These are phyloP conservation scores for Gastracanthus pulcherrimus DNA, from an alignment of 2,888 invertebrate species.

Conservation along the genomic window DNA sequence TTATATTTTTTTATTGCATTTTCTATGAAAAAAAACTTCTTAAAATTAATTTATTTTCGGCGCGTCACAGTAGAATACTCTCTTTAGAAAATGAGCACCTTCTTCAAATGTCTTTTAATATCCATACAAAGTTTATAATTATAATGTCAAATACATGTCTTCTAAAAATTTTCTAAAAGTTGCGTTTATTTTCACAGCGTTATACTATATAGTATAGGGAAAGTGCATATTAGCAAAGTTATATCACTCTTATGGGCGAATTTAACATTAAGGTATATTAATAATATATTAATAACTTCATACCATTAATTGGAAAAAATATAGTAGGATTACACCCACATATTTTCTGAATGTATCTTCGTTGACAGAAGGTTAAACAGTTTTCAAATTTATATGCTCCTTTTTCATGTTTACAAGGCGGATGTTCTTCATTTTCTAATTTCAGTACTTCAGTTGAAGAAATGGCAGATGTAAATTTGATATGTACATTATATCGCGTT, in stretches of 20 bases:
- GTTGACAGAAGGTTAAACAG: slow-evolving; percentile 66
- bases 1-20: too few species aligned
- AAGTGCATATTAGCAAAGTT: neutral
- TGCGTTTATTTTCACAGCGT: too few species aligned
- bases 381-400: slow-evolving; percentile 63
- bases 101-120: too few species aligned
- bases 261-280: too few species aligned
- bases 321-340: slow-evolving; percentile 69
- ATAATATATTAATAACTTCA: slow-evolving; percentile 49
- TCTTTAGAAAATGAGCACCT: too few species aligned
- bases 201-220: too few species aligned
- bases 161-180: too few species aligned
- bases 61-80: too few species aligned
- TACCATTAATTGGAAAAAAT: slow-evolving; percentile 29
- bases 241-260: neutral
- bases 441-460: slow-evolving; percentile 60
- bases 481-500: slow-evolving; percentile 60
- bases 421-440: slow-evolving; percentile 56
- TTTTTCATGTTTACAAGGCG: slow-evolving; percentile 61
- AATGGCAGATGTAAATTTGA: slow-evolving; percentile 64
- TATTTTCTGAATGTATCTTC: slow-evolving; percentile 60
- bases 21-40: too few species aligned
- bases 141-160: too few species aligned
- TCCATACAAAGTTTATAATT: too few species aligned
- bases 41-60: too few species aligned